Percentiles rank a stretch among this genome's conserved stretches.
Conservation (phyloP, 2,113 vertebrate species). For the Cebus imitator region DNA sequence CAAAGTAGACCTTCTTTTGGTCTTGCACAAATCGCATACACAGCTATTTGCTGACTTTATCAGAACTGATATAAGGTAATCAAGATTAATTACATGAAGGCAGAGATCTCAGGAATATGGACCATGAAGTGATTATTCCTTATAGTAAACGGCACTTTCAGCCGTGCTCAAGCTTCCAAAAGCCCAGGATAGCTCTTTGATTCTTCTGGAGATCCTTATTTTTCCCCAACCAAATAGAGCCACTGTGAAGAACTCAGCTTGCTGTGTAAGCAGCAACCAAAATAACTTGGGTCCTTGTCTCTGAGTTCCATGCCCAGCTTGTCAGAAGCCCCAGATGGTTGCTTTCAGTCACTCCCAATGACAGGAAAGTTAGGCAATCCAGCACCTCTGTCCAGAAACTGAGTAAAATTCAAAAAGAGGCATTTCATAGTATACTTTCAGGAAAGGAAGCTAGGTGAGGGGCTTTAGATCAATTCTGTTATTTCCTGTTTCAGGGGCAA, state of each 20-base stretch:
- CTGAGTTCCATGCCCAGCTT: background rate
- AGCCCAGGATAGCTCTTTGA: background rate
- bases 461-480: conserved; percentile 19
- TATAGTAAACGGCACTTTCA: background rate
- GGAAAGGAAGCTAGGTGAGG: background rate
- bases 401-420: background rate
- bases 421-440: background rate
- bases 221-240: background rate
- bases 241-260: background rate
- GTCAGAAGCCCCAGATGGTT: background rate
- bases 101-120: background rate
- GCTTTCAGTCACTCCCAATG: background rate
- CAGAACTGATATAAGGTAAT: background rate
- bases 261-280: background rate
- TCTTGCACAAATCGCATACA: background rate
- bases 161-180: background rate
- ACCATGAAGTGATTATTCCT: background rate
- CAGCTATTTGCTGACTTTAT: background rate
- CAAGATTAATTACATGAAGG: background rate
- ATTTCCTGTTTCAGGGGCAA: conserved; percentile 30
- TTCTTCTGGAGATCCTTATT: background rate
- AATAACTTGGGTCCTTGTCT: background rate
- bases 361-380: background rate
- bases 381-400: conserved; percentile 18
- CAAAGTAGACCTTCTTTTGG: background rate